Base-by-base conservation (phyloP, 2,113 vertebrate species). In the Nerophis lumbriciformis region DNA sequence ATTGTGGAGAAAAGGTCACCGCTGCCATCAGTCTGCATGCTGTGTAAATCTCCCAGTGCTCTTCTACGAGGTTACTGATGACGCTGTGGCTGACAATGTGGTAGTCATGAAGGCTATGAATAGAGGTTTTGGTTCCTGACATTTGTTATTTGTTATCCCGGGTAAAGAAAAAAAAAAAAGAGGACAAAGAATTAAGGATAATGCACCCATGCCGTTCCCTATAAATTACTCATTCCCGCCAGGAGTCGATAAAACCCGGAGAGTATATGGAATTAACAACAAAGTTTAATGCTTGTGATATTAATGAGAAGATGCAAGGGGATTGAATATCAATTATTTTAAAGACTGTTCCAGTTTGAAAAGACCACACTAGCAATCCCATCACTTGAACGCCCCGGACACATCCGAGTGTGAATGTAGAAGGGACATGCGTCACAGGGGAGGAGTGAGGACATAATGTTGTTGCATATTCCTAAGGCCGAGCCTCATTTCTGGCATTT, bases 101-200 rank as follows among this genome's bases (percentile, higher is more conserved):
- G 60, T 37, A 87, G 75, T 87, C 85, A 88, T 55, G 45, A 36
- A 51, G 65, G 35, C 67, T 14, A 79, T 86, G 87, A 88, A 87
- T 88, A 65, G 83, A 75, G 65, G 64, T 49, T 71, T 72, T 73
- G 19, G 67, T 76, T 73, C 59, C 50, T 59, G 59, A 60, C 16
- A 61, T 71, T 69, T 82, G 77, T 77, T 57, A 48, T 59, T 77
- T 85, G 83, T 83, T 80, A 65, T 81, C 75, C 54, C 52, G 69
- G 52, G 68, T 57, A 67, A 75, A 80, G 77, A 45, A 45, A 45
- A 16, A 53, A 80, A 28, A 28, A 28, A 28, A 28, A 28, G 28
- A 28, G 28, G 80, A 75, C 73, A 85, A 84, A 85, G 80, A 81
- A 77, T 83, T 80, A 66, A 48, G 42, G 73, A 74, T 73, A 82